Conservation (phyloP, 2,113 vertebrate species). For the Lagenorhynchus albirostris region DNA sequence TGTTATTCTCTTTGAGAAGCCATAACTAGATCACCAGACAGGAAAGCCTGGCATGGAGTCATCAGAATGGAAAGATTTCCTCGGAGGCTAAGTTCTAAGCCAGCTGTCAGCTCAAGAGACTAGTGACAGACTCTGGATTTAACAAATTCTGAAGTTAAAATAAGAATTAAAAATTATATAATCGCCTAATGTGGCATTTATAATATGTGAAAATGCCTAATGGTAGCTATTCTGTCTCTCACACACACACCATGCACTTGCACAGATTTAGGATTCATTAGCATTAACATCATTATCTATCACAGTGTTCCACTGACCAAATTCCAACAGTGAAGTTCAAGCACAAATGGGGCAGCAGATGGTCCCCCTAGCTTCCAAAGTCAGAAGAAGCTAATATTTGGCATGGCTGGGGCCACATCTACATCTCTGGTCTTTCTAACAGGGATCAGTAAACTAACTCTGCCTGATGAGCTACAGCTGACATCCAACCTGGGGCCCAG, state of each 20-base stretch:
- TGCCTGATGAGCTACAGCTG: constrained; percentile 50
- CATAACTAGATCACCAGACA: not conserved
- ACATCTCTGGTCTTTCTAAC: constrained; percentile 34
- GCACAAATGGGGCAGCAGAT: constrained; percentile 66
- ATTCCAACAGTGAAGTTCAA: constrained; percentile 42
- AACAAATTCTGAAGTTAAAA: not conserved
- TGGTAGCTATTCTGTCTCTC: not conserved
- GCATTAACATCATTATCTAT: constrained; percentile 6
- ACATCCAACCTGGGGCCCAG: not conserved
- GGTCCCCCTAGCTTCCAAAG: constrained; percentile 56
- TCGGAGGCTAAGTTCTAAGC: not conserved
- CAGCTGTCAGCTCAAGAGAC: not conserved
- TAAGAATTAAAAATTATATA: not conserved
- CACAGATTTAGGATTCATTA: constrained; percentile 22
- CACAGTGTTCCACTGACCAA: not conserved
- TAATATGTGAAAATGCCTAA: not conserved
- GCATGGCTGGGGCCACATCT: constrained; percentile 52
- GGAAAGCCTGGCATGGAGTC: not conserved
- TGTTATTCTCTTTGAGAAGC: constrained; percentile 8
- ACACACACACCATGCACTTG: not conserved
- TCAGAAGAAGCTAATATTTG: constrained; percentile 53
- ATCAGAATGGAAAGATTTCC: not conserved
- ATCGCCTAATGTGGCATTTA: not conserved
- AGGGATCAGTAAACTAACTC: constrained; percentile 40
- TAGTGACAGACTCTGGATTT: not conserved